Conservation (phyloP, 2,888 invertebrate species). For the Andricus quercusramuli region DNA sequence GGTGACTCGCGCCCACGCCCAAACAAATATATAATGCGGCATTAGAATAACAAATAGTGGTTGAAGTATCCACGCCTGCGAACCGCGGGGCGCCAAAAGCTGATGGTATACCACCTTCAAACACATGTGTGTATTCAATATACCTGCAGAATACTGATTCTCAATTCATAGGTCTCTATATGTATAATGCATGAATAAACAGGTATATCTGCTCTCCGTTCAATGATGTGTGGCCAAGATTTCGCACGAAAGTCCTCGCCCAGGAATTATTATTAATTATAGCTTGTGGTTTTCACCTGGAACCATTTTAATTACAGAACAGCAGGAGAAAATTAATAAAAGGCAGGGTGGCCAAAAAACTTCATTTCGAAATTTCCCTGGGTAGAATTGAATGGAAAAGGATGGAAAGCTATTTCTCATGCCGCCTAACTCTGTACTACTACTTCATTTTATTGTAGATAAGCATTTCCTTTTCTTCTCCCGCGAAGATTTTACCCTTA, state of each 20-base stretch:
- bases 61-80: constrained; percentile 73
- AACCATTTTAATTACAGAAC: too few relatives aligned
- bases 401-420: too few relatives aligned
- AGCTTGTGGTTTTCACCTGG: background rate
- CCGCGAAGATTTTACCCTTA: too few relatives aligned
- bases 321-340: background rate
- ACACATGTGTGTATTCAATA: constrained; percentile 8
- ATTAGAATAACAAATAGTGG: constrained; percentile 78
- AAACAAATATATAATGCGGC: constrained; percentile 74
- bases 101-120: constrained; percentile 48
- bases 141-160: constrained; percentile 29
- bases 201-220: constrained; percentile 54
- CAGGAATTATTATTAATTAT: constrained; percentile 54
- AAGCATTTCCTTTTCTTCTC: too few relatives aligned
- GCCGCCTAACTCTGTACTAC: too few relatives aligned
- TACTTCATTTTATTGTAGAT: too few relatives aligned
- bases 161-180: background rate
- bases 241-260: constrained; percentile 52
- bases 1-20: constrained; percentile 71
- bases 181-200: constrained; percentile 52
- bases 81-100: constrained; percentile 69
- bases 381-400: too few relatives aligned
- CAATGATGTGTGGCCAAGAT: constrained; percentile 53
- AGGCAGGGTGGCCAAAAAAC: too few relatives aligned
- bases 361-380: too few relatives aligned